Evolutionary conservation across 2,888 invertebrate species (phyloP).

Genomic region (Taenaris catops): DNA sequence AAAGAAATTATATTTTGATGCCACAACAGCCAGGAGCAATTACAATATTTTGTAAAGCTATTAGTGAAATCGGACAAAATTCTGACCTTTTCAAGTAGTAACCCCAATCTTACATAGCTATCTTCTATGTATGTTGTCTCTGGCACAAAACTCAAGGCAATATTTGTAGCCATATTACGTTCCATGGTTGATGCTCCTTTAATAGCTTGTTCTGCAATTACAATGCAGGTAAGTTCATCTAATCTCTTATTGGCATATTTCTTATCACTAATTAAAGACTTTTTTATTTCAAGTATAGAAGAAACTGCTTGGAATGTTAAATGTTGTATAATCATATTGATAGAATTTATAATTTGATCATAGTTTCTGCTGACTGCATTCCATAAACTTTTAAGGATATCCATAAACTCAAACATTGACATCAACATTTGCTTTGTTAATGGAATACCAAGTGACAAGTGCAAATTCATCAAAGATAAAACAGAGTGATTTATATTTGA

Average conservation of each 20-base stretch:
- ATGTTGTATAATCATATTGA: constrained; percentile 89
- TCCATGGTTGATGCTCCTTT: constrained; percentile 83
- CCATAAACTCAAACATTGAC: constrained; percentile 88
- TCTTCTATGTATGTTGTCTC: constrained; percentile 81
- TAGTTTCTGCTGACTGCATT: constrained; percentile 84
- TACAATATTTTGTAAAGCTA: constrained; percentile 81
- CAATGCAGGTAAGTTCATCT: constrained; percentile 86
- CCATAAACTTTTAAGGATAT: constrained; percentile 89
- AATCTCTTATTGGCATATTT: constrained; percentile 83
- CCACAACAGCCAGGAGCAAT: constrained; percentile 90
- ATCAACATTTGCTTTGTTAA: constrained; percentile 88
- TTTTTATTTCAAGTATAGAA: constrained; percentile 84
- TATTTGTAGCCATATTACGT: constrained; percentile 82
- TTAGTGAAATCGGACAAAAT: constrained; percentile 80
- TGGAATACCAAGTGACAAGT: constrained; percentile 85
- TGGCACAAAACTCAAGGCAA: constrained; percentile 85
- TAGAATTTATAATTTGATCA: constrained; percentile 84
- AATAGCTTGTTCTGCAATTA: constrained; percentile 84
- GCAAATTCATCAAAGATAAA: constrained; percentile 82
- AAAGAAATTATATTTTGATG: constrained; percentile 88
- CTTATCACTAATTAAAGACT: constrained; percentile 81
- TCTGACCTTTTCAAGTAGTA: constrained; percentile 83
- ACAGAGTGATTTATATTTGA: constrained; percentile 80
- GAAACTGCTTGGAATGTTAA: constrained; percentile 86
- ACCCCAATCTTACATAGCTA: constrained; percentile 80